Evolutionary conservation across 2,888 invertebrate species (phyloP), one percentile per base, ranked within the genome.

Genomic region (Polymixis flavicincta): DNA sequence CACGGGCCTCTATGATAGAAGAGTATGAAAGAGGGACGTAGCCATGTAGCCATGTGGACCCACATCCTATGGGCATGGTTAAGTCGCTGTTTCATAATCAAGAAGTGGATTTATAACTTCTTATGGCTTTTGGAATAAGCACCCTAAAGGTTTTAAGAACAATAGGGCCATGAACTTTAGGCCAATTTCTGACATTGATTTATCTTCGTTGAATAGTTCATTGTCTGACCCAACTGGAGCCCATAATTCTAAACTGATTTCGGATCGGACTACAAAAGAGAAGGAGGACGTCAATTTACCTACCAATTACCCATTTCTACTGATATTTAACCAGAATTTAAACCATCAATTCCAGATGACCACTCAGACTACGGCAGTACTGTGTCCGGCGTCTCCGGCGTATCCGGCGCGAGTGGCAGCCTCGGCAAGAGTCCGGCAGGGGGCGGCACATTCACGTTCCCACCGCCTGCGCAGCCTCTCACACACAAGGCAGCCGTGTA

Each of bases 401-500:
- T 96, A 83, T 93, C 93, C 6, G 97, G 97, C 22, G 97, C 97
- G 86, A 96, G 96, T 65, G 93, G 96, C 19, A 95, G 95, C 74
- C 97, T 98, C 71, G 98, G 98, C 90, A 98, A 98, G 88, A 97
- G 97, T 75, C 96, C 95, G 28, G 95, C 96, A 0, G 95, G 95
- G 0, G 97, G 97, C 65, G 97, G 97, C 71, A 97, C 97, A 50
- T 98, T 98, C 93, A 98, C 98, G 52, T 98, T 98, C 93, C 98
- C 98, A 28, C 97, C 97, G 14, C 97, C 97, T 60, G 96, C 97
- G 82, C 97, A 97, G 89, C 97, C 98, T 6, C 97, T 98, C 87
- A 98, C 98, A 8, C 98, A 98, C 91, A 98, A 98, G 90, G 98
- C 98, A 1, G 98, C 98, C 1, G 98, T 98, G 3, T 98, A 98